These are phyloP conservation scores for Albula goreensis DNA, from an alignment of 2,113 vertebrate species.

Conservation along the genomic window DNA sequence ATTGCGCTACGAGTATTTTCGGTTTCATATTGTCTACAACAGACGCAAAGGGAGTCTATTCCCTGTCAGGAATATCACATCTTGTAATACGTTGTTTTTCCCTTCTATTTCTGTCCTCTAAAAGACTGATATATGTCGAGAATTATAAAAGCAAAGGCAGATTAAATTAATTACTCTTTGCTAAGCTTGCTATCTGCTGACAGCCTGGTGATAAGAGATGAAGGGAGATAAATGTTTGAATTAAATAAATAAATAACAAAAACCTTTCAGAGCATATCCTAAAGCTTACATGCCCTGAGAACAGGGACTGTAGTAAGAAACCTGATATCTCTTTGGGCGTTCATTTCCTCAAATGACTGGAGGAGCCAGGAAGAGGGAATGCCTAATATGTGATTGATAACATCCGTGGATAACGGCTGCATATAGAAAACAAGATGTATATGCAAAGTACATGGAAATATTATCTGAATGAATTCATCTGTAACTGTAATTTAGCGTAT, in stretches of 20 bases:
- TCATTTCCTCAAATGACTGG: too few species aligned
- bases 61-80: neutral
- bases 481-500: too few species aligned
- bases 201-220: neutral
- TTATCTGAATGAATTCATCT: too few species aligned
- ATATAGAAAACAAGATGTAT: too few species aligned
- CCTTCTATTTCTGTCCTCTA: neutral
- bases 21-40: too few species aligned
- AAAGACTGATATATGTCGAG: constrained; percentile 9
- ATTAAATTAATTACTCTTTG: constrained; percentile 12
- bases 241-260: constrained; percentile 9
- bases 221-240: constrained; percentile 10
- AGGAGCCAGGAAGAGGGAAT: too few species aligned
- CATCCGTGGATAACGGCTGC: too few species aligned
- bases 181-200: constrained; percentile 1
- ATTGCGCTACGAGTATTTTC: too few species aligned
- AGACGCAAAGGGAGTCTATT: neutral
- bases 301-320: neutral
- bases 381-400: too few species aligned
- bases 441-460: too few species aligned
- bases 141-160: constrained; percentile 3
- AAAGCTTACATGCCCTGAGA: neutral
- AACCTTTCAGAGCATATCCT: neutral
- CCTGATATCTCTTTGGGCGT: neutral
- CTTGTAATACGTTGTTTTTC: neutral